Percentiles rank a stretch among this genome's conserved stretches.
These are phyloP conservation scores for Centruroides sculpturatus DNA, from an alignment of 1,140 invertebrate genomes.

Conservation along the genomic window DNA sequence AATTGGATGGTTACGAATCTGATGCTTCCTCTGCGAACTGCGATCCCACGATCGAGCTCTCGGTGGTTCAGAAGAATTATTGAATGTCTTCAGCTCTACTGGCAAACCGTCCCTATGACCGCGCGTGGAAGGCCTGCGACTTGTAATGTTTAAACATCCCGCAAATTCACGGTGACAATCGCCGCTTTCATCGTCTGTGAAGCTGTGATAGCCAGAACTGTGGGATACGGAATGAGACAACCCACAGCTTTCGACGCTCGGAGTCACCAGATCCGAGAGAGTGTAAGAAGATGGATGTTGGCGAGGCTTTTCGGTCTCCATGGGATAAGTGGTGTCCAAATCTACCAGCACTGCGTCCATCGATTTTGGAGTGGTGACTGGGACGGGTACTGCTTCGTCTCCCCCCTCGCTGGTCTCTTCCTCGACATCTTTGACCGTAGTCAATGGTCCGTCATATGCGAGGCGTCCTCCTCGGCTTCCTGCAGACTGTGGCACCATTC, in stretches of 20 bases:
- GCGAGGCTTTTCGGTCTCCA: too few species aligned
- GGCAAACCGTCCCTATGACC: neutral
- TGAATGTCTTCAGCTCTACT: slow-evolving; percentile 16
- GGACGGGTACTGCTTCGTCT: slow-evolving; percentile 6
- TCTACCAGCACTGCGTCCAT: slow-evolving; percentile 5
- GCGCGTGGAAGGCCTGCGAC: neutral
- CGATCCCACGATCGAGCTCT: slow-evolving; percentile 15
- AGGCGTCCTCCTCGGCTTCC: slow-evolving; percentile 1
- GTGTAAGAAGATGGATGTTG: slow-evolving; percentile 14
- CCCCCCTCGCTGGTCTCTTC: slow-evolving; percentile 14
- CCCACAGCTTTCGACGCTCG: slow-evolving; percentile 12
- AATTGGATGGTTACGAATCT: slow-evolving; percentile 8
- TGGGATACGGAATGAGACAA: slow-evolving; percentile 20
- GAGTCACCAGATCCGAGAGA: slow-evolving; percentile 15
- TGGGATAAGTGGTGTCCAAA: neutral
- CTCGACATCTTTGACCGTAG: slow-evolving; percentile 10
- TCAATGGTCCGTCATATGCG: slow-evolving; percentile 7
- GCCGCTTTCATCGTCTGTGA: slow-evolving; percentile 18
- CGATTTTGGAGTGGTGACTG: neutral
- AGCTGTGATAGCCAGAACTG: slow-evolving; percentile 20
- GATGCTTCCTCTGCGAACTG: slow-evolving; percentile 9
- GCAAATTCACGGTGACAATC: slow-evolving; percentile 17
- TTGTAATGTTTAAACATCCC: slow-evolving; percentile 11
- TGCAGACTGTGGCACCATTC: neutral
- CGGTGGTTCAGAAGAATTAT: neutral